Evolutionary conservation across 64 coral and sea anemone genomes (phyloP), one percentile per base, ranked within the genome.

Genomic region (Pocillopora verrucosa): DNA sequence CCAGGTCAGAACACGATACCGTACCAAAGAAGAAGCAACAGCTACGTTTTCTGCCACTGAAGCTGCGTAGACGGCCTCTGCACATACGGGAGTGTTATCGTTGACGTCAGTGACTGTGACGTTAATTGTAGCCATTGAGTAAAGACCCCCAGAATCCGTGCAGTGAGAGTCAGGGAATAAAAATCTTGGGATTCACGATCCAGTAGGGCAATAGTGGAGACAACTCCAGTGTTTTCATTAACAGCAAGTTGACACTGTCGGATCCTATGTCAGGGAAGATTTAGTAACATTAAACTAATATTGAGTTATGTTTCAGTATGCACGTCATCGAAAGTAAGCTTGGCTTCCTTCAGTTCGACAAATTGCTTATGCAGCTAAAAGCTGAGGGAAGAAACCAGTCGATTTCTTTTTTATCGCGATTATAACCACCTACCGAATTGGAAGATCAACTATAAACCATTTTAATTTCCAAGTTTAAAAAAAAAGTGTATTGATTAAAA

Each of bases 81-180:
- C 75, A 87, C 90, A 92, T 68, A 87, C 82, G 59, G 90, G 90
- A 86, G 36, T 78, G 59, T 92, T 92, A 77, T 92, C 90, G 67
- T 92, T 92, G 9, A 86, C 72, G 73, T 92, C 90, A 76, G 30
- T 86, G 7, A 92, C 63, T 13, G 73, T 68, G 24, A 92, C 59
- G 74, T 58, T 77, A 76, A 92, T 60, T 6, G 83, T 77, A n/a
- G 82, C 82, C 56, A 75, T 77, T 73, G 80, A 19, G 16, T 19
- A 30, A 17, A 67, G 72, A 19, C 82, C 5, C 61, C 88, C 75
- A 74, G 88, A 70, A 61, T 90, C 88, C 34, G 76, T 90, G 41
- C 77, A 62, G 61, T 68, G 72, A 89, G 35, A 56, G 78, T 80
- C 34, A 90, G 81, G 26, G 76, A 61, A 16, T 80, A 81, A 2